Evolutionary conservation across 2,113 vertebrate genomes (phyloP).

Genomic region (Microtus ochrogaster): DNA sequence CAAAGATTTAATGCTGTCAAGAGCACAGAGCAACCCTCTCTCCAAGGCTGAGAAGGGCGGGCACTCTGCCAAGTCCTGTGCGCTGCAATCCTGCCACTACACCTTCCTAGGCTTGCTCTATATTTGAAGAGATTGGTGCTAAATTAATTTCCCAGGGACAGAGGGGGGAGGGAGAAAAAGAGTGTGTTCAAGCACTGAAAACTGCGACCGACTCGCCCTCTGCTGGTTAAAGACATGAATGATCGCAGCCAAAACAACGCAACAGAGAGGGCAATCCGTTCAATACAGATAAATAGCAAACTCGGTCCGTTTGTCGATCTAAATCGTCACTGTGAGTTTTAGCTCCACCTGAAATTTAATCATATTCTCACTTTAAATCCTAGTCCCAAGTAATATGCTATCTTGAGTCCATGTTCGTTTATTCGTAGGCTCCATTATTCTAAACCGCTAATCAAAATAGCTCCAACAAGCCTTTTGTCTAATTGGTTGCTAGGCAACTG

Average conservation of each 20-base stretch:
- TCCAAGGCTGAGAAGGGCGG: slow-evolving; percentile 29
- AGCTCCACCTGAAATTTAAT: neutral
- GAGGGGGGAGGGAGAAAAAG: accelerated
- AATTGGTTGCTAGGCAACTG: slow-evolving; percentile 66
- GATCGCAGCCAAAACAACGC: neutral
- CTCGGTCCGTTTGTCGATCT: neutral
- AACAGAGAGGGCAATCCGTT: neutral
- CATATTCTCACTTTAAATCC: slow-evolving; percentile 7
- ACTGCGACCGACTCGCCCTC: slow-evolving; percentile 78
- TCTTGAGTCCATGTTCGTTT: slow-evolving; percentile 33
- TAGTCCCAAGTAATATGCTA: neutral
- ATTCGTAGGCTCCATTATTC: neutral
- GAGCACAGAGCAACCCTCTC: neutral
- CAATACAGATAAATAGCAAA: slow-evolving; percentile 13
- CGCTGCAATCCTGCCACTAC: neutral
- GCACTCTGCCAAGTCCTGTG: neutral
- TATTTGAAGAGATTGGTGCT: slow-evolving; percentile 59
- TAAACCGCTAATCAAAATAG: neutral
- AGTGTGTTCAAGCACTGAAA: slow-evolving; percentile 48
- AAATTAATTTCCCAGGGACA: slow-evolving; percentile 66
- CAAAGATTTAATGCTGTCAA: neutral
- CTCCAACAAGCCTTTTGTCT: slow-evolving; percentile 12
- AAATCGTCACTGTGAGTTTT: neutral
- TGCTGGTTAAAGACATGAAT: slow-evolving; percentile 64
- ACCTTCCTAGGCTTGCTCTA: slow-evolving; percentile 48